These are phyloP conservation scores for Smittia sp. DNA, from an alignment of 2,888 invertebrate species.

Conservation along the genomic window DNA sequence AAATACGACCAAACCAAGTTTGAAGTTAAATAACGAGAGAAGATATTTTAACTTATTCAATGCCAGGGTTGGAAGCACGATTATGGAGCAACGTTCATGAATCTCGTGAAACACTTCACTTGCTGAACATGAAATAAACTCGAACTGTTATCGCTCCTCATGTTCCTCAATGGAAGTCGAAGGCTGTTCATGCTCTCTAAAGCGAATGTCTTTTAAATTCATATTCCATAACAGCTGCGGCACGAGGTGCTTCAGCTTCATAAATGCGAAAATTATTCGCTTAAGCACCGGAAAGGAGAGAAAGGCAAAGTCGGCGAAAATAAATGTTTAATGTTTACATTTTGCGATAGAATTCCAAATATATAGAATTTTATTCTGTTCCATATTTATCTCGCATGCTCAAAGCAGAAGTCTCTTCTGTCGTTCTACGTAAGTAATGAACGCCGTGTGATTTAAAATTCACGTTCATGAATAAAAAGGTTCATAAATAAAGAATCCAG, in stretches of 20 bases:
- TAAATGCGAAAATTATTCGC: background rate
- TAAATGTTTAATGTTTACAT: constrained; percentile 41
- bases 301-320: background rate
- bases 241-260: background rate
- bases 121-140: too few relatives aligned
- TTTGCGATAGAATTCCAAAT: constrained; percentile 35
- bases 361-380: background rate
- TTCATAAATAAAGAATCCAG: constrained; percentile 19
- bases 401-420: background rate
- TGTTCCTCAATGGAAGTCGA: background rate
- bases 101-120: too few relatives aligned
- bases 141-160: background rate
- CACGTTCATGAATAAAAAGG: background rate
- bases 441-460: background rate
- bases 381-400: too few relatives aligned
- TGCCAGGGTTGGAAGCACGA: too few relatives aligned
- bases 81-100: too few relatives aligned
- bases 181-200: background rate
- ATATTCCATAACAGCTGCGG: background rate
- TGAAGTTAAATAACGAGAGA: too few relatives aligned
- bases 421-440: background rate
- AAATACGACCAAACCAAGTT: too few relatives aligned
- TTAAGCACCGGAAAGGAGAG: background rate
- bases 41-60: too few relatives aligned
- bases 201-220: background rate